Evolutionary conservation across 2,888 invertebrate genomes (phyloP), one percentile per base, ranked within the genome.

Genomic region (Noctua janthe): DNA sequence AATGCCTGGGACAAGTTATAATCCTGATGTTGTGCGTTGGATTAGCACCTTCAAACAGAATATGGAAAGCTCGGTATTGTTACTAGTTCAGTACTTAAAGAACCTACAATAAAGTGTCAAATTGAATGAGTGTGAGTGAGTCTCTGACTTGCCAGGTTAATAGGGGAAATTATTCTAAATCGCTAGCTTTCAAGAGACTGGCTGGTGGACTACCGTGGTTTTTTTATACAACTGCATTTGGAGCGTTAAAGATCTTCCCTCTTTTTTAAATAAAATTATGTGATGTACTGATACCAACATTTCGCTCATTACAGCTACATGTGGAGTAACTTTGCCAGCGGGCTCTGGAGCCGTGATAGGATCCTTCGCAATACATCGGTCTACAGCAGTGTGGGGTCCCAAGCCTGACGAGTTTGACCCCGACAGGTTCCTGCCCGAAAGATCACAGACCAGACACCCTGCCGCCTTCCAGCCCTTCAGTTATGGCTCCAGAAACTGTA

Each of bases 331-430:
- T 2, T 17, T 97, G 20, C 97, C 97, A 20, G 95, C 95, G 0
- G 97, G 97, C 5, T 89, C 93, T 2, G 94, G 96, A 0, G 94
- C 96, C 0, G 97, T 95, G 4, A 94, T 97, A 1, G 95, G 95
- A 1, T 90, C 97, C 0, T 96, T 96, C 81, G 95, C 94, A 13
- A 90, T 95, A 13, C 98, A 98, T 89, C 94, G 97, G 23, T 96
- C 97, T 74, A 49, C 47, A 13, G 93, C 94, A 23, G 94, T 95
- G 39, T 98, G 97, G 97, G 97, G 97, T 83, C 95, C 97, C 0
- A 94, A 97, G 75, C 97, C 97, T 0, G 94, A 97, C 13, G 94
- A 94, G 66, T 98, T 98, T 89, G 96, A 97, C 86, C 98, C 98
- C 0, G 97, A 98, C 87, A 92, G 97, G 81, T 98, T 98, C 91